Evolutionary conservation across 2,888 invertebrate genomes (phyloP).

Genomic region (Clusia tigrina): DNA sequence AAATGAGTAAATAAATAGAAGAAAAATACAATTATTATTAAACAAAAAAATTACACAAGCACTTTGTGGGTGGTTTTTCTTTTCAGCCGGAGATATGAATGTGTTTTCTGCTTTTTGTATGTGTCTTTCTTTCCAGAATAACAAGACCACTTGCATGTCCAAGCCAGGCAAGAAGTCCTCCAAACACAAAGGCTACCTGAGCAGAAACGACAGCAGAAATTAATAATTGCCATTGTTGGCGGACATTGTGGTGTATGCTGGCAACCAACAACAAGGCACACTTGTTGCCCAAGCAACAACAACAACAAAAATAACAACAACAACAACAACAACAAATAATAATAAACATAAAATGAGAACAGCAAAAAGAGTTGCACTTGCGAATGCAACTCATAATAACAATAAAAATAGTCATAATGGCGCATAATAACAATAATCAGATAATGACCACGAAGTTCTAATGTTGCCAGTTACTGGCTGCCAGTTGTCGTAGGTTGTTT

Average conservation of each 20-base stretch:
- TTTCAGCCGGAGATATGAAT: not conserved
- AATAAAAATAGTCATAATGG: constrained; percentile 10
- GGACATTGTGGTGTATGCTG: not conserved
- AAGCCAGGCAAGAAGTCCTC: not conserved
- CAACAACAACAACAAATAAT: not conserved
- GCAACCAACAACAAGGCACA: constrained; percentile 14
- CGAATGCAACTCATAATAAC: constrained; percentile 7
- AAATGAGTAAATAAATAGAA: no score
- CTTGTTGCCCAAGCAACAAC: constrained; percentile 1
- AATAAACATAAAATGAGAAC: not conserved
- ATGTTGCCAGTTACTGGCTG: no score
- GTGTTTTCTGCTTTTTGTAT: not conserved
- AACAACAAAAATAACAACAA: not conserved
- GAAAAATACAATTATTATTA: no score
- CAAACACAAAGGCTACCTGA: constrained; percentile 10
- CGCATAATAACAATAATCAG: constrained; percentile 24
- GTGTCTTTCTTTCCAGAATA: constrained; percentile 8
- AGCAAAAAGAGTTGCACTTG: constrained; percentile 10
- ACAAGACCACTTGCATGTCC: not conserved
- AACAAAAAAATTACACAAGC: no score
- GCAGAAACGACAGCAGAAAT: constrained; percentile 20
- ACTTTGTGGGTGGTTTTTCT: constrained; percentile 9
- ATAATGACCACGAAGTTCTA: constrained; percentile 28
- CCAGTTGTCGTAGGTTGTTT: no score
- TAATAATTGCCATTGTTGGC: constrained; percentile 24